phyloP scores from a whole-genome alignment of 2,888 invertebrate species.

The Asteroscopus sphinx region DNA sequence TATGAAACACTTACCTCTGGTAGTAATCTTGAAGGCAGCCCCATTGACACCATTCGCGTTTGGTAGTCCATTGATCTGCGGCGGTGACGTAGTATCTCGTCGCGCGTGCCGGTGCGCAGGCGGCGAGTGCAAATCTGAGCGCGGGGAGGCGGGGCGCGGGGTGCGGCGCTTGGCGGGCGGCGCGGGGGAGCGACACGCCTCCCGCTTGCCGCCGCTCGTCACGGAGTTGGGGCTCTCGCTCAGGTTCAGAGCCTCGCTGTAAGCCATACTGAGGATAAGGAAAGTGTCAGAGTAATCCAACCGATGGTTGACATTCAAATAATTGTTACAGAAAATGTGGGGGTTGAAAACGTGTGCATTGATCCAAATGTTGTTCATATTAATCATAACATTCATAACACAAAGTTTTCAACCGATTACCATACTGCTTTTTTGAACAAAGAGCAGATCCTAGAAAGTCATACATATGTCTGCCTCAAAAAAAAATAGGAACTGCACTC shows the following conservation, averaged over 20 bases:
- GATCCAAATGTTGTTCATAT: no score
- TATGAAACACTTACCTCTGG: conserved; percentile 90
- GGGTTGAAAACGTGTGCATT: no score
- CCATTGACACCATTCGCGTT: conserved; percentile 79
- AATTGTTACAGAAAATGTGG: background rate
- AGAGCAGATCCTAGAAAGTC: no score
- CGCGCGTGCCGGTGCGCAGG: conserved; percentile 53
- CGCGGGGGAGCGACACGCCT: conserved; percentile 88
- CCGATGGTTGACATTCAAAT: conserved; percentile 20
- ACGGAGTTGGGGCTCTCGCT: conserved; percentile 90
- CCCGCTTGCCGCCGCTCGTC: conserved; percentile 80
- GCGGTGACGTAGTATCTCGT: conserved; percentile 49
- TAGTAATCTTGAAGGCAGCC: conserved; percentile 96
- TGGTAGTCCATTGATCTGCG: conserved; percentile 64
- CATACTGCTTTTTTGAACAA: no score
- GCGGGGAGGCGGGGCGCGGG: conserved; percentile 75
- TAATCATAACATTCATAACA: no score
- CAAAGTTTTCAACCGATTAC: no score
- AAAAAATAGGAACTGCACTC: no score
- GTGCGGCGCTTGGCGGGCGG: conserved; percentile 91
- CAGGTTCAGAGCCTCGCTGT: conserved; percentile 95
- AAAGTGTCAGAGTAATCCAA: conserved; percentile 40
- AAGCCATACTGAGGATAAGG: conserved; percentile 56
- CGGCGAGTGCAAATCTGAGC: conserved; percentile 55
- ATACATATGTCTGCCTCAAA: no score